These are phyloP conservation scores for Mythimna vitellina DNA, from an alignment of 2,888 invertebrate genomes.

Conservation along the genomic window DNA sequence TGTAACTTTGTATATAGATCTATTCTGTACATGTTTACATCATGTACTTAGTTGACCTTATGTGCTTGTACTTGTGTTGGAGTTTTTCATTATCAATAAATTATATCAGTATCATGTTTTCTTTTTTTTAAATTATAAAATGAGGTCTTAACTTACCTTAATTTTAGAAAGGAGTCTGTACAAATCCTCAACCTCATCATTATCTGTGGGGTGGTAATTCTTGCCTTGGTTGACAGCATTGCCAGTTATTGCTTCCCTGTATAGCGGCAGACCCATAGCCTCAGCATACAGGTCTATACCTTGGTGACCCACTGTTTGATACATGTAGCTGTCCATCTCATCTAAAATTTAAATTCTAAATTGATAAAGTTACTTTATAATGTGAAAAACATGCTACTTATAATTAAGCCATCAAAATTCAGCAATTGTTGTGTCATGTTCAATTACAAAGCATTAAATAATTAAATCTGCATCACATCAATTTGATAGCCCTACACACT, in stretches of 20 bases:
- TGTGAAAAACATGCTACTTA: neutral
- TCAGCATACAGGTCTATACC: constrained; percentile 97
- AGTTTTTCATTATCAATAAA: no score
- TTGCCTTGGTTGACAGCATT: constrained; percentile 95
- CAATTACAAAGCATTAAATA: neutral
- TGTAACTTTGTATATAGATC: constrained; percentile 17
- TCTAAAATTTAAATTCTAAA: constrained; percentile 83
- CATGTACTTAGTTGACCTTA: constrained; percentile 6
- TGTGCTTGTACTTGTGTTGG: neutral
- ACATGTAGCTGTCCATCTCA: constrained; percentile 99
- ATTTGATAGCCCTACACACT: constrained; percentile 11
- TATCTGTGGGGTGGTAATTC: constrained; percentile 94
- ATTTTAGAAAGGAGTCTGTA: constrained; percentile 95
- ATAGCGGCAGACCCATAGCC: constrained; percentile 98
- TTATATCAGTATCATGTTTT: no score
- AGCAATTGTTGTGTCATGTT: constrained; percentile 14
- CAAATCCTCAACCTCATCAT: constrained; percentile 99
- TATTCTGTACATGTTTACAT: neutral
- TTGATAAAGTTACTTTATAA: neutral
- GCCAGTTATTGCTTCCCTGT: constrained; percentile 95
- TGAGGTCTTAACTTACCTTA: constrained; percentile 88
- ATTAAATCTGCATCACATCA: neutral
- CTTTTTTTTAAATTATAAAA: neutral
- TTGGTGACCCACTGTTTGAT: constrained; percentile 99
- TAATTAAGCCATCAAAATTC: neutral